These are phyloP conservation scores for Melanaphis sacchari DNA, from an alignment of 1,140 invertebrate genomes.

Conservation along the genomic window DNA sequence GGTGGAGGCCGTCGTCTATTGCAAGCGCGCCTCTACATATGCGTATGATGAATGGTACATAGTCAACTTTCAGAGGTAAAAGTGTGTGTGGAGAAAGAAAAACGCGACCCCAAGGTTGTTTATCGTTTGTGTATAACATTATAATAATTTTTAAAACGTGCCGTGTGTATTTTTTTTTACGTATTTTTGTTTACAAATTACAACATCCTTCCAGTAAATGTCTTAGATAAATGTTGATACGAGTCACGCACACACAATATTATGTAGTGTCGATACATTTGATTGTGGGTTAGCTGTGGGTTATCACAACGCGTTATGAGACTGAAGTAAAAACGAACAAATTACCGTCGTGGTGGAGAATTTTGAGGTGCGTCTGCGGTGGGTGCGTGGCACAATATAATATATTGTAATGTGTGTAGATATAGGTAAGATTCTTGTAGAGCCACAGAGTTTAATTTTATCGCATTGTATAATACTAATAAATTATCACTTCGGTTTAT, in stretches of 20 bases:
- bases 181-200: background rate
- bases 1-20: slow-evolving; percentile 29
- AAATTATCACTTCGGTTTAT: background rate
- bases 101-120: background rate
- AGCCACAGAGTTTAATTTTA: background rate
- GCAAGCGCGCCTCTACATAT: background rate
- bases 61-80: background rate
- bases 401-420: background rate
- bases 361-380: background rate
- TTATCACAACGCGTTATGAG: background rate
- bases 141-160: background rate
- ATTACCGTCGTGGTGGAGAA: background rate
- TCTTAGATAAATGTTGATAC: background rate
- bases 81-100: background rate
- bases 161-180: background rate
- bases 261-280: background rate
- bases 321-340: background rate
- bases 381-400: background rate
- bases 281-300: background rate
- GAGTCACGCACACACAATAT: background rate
- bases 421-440: too few species aligned
- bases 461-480: background rate
- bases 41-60: background rate
- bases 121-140: background rate
- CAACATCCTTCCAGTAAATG: too few species aligned